Percentiles rank a stretch among this genome's conserved stretches.
These are phyloP conservation scores for Bradypodion ventrale DNA, from an alignment of 2,797 vertebrate species.

Conservation along the genomic window DNA sequence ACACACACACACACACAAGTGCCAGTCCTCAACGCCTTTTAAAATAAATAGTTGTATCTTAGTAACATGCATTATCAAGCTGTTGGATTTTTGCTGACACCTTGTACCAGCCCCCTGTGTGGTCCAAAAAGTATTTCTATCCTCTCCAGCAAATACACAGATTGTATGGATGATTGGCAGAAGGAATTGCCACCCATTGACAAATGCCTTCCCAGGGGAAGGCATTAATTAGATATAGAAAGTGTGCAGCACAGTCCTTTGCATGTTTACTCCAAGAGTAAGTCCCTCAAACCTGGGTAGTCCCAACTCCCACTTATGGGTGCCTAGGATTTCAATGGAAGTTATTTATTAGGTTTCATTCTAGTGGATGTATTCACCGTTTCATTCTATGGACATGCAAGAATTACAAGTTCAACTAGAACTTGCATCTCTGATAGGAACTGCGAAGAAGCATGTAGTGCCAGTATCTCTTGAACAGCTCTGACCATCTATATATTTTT, in stretches of 20 bases:
- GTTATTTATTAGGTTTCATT: neutral
- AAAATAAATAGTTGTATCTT: neutral
- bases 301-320: neutral
- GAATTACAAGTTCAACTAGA: neutral
- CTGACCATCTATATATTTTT: neutral
- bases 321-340: neutral
- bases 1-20: rapidly evolving
- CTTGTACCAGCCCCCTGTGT: too few relatives aligned
- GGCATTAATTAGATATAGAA: neutral
- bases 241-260: neutral
- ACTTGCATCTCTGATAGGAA: constrained; percentile 12
- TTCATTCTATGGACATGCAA: neutral
- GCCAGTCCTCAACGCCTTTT: neutral
- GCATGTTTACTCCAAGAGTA: constrained; percentile 8
- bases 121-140: neutral
- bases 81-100: neutral
- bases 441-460: neutral
- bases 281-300: neutral
- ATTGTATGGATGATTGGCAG: too few relatives aligned
- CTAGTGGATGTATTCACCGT: neutral
- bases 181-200: neutral
- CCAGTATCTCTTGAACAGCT: neutral
- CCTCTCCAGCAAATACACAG: neutral
- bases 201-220: neutral
- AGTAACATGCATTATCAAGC: neutral